Conservation (phyloP, 2,797 vertebrate species). For the Trichosurus vulpecula region DNA sequence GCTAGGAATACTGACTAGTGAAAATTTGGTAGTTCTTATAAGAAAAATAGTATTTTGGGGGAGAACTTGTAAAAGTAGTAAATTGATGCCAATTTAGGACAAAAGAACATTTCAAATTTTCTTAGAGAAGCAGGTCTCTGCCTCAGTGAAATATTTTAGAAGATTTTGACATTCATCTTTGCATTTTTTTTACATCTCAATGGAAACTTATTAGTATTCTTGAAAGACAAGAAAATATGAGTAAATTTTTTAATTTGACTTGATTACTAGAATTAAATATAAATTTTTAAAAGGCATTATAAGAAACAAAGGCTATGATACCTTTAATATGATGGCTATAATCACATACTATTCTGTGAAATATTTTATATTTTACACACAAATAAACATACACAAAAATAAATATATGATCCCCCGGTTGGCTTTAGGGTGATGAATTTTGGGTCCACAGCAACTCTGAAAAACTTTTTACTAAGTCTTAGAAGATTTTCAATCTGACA, state of each 20-base stretch:
- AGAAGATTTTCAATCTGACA: not conserved
- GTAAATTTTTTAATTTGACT: not conserved
- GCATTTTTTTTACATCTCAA: not conserved
- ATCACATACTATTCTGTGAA: not conserved
- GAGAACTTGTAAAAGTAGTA: slow-evolving; percentile 57
- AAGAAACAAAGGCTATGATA: not conserved
- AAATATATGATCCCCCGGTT: not conserved
- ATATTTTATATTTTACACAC: not conserved
- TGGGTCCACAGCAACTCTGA: not conserved
- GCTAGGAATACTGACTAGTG: slow-evolving; percentile 57
- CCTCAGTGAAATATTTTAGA: not conserved
- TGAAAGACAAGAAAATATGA: not conserved
- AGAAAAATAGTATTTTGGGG: slow-evolving; percentile 49
- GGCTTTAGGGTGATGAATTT: not conserved
- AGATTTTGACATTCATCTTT: not conserved
- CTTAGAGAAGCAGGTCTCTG: not conserved
- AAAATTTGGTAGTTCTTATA: slow-evolving; percentile 59
- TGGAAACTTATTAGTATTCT: not conserved
- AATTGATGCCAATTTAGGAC: slow-evolving; percentile 59
- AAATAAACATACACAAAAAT: not conserved
- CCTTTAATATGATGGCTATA: not conserved
- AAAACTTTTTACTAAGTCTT: not conserved
- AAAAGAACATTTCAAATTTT: slow-evolving; percentile 55
- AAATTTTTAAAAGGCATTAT: not conserved
- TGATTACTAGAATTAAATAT: not conserved